Evolutionary conservation across 1,140 invertebrate genomes (phyloP).

Genomic region (Euura saliciscinereae): DNA sequence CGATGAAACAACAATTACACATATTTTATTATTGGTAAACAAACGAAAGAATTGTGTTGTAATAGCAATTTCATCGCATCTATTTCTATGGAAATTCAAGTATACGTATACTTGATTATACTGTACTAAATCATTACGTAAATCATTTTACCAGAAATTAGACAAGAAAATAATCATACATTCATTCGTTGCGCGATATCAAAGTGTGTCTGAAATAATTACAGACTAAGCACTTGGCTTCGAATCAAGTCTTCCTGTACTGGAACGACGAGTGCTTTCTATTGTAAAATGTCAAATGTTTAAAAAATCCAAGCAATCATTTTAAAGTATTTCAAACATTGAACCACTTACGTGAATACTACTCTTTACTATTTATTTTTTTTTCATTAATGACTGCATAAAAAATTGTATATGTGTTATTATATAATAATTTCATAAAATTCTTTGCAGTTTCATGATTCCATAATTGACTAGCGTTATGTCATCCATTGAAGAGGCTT

Average conservation of each 20-base stretch:
- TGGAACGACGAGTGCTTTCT: too few species aligned
- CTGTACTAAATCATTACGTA: too few species aligned
- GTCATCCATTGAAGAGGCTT: conserved; percentile 3
- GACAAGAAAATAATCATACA: neutral
- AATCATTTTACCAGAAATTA: neutral
- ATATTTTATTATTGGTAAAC: conserved; percentile 39
- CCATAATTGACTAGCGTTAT: conserved; percentile 48
- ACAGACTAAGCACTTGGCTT: too few species aligned
- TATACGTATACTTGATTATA: too few species aligned
- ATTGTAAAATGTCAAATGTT: too few species aligned
- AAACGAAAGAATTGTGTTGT: conserved; percentile 29
- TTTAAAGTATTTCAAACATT: neutral
- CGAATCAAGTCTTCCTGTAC: too few species aligned
- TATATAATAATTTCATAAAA: conserved; percentile 36
- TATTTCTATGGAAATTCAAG: neutral
- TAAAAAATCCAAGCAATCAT: too few species aligned
- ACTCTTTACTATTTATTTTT: neutral
- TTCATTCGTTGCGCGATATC: neutral
- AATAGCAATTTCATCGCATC: neutral
- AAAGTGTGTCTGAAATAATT: neutral
- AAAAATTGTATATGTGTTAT: conserved; percentile 35
- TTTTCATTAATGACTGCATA: conserved; percentile 27
- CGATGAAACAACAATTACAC: conserved; percentile 50
- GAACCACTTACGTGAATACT: neutral
- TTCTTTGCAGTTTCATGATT: conserved; percentile 36